phyloP scores from a whole-genome alignment of 2,113 vertebrate genomes.

The Dermatemys mawii region DNA sequence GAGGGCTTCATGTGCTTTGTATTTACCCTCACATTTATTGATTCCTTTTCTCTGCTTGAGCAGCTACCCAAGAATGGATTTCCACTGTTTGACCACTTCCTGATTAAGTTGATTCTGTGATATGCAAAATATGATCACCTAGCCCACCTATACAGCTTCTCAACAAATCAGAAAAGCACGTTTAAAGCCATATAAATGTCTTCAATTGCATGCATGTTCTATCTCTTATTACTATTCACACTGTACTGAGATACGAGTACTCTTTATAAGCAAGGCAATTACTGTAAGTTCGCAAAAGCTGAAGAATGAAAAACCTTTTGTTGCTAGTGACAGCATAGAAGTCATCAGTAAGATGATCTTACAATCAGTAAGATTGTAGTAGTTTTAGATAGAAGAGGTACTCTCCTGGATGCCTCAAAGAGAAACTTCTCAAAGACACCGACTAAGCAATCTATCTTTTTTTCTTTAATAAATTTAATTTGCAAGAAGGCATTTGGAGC shows the following conservation, averaged over 20 bases:
- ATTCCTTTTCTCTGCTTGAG: neutral
- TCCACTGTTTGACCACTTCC: neutral
- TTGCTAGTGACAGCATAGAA: neutral
- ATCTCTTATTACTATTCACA: neutral
- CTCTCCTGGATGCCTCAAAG: neutral
- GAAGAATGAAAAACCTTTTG: neutral
- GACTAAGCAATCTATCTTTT: neutral
- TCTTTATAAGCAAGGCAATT: conserved; percentile 2
- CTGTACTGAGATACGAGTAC: neutral
- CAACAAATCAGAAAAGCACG: neutral
- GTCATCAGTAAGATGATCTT: neutral
- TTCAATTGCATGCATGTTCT: neutral
- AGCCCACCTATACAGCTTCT: neutral
- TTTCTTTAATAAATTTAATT: neutral
- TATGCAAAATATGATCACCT: neutral
- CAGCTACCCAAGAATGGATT: neutral
- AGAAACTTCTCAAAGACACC: neutral
- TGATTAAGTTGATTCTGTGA: neutral
- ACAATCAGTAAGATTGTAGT: neutral
- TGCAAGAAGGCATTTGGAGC: neutral
- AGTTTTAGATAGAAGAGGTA: neutral
- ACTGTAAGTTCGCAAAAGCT: neutral
- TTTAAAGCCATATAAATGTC: neutral
- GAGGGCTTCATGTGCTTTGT: neutral
- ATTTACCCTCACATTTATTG: neutral